Evolutionary conservation across 2,113 vertebrate genomes (phyloP).

Genomic region (Prochilodus magdalenae): DNA sequence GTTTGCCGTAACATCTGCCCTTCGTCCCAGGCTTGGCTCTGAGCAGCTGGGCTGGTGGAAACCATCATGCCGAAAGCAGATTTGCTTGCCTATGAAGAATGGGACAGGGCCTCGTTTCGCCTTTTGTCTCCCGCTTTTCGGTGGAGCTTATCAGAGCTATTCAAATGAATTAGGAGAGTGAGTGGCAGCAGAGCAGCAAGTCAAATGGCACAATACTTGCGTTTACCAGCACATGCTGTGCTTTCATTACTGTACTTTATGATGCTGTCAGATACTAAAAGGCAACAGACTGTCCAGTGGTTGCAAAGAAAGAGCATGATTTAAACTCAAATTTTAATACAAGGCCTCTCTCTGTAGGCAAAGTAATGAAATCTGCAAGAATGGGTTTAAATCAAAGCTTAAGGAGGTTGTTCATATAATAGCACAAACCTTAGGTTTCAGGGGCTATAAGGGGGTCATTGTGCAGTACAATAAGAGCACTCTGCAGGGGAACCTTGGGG

Average conservation of each 20-base stretch:
- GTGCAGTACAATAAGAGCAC: background rate
- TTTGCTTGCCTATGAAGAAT: conserved; percentile 22
- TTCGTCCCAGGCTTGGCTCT: conserved; percentile 46
- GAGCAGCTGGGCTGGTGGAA: conserved; percentile 35
- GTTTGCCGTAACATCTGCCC: conserved; percentile 55
- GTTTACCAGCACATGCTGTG: conserved; percentile 50
- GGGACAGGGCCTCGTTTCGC: conserved; percentile 7
- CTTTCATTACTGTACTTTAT: conserved; percentile 62
- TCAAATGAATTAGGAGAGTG: conserved; percentile 11
- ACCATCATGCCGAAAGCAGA: conserved; percentile 21
- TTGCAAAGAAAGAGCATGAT: conserved; percentile 55
- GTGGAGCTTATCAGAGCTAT: conserved; percentile 26
- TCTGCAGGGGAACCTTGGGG: too few species aligned
- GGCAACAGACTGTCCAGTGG: conserved; percentile 29
- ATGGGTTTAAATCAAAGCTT: conserved; percentile 40
- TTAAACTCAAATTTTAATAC: conserved; percentile 38
- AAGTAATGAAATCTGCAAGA: conserved; percentile 38
- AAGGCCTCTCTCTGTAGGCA: conserved; percentile 17
- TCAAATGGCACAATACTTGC: background rate
- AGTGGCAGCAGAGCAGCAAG: conserved; percentile 31
- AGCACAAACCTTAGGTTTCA: background rate
- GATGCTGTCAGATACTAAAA: conserved; percentile 45
- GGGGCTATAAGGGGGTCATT: background rate
- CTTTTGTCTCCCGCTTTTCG: conserved; percentile 26
- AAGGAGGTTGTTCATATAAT: conserved; percentile 8